Percentiles rank a stretch among this genome's conserved stretches.
phyloP scores from a whole-genome alignment of 2,113 vertebrate species.

The Cercocebus atys region DNA sequence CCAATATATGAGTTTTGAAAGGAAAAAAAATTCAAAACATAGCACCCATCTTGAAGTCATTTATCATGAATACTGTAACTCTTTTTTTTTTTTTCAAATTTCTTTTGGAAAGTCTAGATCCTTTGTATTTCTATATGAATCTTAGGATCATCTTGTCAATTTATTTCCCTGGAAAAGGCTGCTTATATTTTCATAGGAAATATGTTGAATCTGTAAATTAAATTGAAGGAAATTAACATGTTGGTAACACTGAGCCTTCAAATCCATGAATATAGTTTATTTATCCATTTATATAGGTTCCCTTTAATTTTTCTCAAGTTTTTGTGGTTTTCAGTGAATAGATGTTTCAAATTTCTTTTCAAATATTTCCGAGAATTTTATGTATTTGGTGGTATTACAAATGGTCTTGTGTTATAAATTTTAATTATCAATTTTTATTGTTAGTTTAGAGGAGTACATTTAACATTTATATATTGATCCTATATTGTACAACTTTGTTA shows the following conservation, averaged over 20 bases:
- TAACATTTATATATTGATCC: neutral
- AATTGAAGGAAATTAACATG: too few relatives aligned
- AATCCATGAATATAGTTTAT: neutral
- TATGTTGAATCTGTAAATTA: neutral
- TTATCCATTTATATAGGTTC: neutral
- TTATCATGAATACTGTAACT: neutral
- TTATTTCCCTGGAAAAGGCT: neutral
- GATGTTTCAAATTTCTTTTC: neutral
- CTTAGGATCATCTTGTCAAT: neutral
- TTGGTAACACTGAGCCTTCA: neutral
- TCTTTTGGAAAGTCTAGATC: neutral
- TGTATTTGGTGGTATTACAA: neutral
- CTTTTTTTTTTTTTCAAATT: neutral
- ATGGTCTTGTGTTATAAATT: neutral
- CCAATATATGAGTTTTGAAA: neutral
- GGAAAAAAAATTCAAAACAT: neutral
- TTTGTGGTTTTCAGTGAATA: neutral
- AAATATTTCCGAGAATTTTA: neutral
- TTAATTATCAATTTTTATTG: neutral
- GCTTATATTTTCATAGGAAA: neutral
- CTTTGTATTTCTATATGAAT: neutral
- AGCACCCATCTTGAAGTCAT: neutral
- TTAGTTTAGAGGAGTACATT: neutral
- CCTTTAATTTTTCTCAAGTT: neutral
- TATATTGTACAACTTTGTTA: neutral